phyloP scores from a whole-genome alignment of 2,113 vertebrate species.

The Bothrops jararaca region DNA sequence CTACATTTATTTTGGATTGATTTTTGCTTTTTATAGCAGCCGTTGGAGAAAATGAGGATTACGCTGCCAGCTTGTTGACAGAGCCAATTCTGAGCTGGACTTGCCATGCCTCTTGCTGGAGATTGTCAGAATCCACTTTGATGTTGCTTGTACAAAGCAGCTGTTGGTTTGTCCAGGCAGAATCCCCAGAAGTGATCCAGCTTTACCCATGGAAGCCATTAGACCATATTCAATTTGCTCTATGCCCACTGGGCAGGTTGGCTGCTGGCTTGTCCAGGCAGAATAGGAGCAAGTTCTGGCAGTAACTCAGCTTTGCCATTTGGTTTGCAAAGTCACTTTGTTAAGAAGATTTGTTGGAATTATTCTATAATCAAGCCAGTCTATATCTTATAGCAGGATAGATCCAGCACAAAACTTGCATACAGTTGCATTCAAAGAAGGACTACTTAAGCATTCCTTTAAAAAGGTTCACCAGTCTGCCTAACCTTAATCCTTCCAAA shows the following conservation, averaged over 20 bases:
- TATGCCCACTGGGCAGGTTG: background rate
- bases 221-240: background rate
- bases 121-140: background rate
- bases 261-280: background rate
- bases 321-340: background rate
- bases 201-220: background rate
- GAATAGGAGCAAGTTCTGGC: background rate
- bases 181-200: background rate
- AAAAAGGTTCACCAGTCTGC: background rate
- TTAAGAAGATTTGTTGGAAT: background rate
- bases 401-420: background rate
- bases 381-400: background rate
- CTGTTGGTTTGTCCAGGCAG: background rate
- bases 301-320: background rate
- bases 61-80: background rate
- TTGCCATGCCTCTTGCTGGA: background rate
- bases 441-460: background rate
- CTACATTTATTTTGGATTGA: background rate
- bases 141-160: background rate
- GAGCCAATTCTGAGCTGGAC: background rate
- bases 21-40: background rate
- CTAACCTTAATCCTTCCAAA: background rate
- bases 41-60: background rate
- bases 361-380: background rate
- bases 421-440: background rate